Base-by-base conservation (phyloP, 2,797 vertebrate genomes). In the Argentina silus region DNA sequence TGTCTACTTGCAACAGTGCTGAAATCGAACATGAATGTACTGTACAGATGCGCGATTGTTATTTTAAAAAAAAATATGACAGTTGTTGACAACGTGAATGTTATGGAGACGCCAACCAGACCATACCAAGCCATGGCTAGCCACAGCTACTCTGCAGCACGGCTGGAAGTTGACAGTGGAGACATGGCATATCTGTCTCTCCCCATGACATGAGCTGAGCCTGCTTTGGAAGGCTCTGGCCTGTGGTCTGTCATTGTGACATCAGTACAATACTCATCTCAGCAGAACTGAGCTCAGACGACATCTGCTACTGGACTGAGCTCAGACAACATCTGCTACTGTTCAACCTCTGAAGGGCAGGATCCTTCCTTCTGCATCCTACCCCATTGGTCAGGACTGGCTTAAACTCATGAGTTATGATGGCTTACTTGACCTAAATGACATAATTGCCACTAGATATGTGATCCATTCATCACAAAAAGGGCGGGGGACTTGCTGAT, bases 131-230 rank as follows among this genome's bases (percentile, higher is more conserved):
- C 27, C 4, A 36, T 4, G 27, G 27, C 27, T 36, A 36, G 27
- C 27, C 4, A 36, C 27, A 4, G 27, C 27, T 36, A 4, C 27
- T 36, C 27, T 36, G 4, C 27, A 36, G 27, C 27, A 4, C 27
- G 27, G 27, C 27, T 36, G 27, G 27, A 36, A 36, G 27, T 36
- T 36, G 27, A 36, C 27, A 36, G 27, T 36, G 27, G 27, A 36
- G 27, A 36, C 27, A 36, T 36, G 27, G 27, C 27, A 36, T 36
- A 36, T 36, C 27, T 36, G 27, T 36, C 27, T 51, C 50, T 59
- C 78, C 90, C 92, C 93, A 77, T 75, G 75, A 82, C 71, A 42
- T 65, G 73, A 67, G 72, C 74, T 57, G 15, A 70, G 64, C 51
- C 69, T n/a, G n/a, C n/a, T n/a, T n/a, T n/a, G n/a, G n/a, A n/a